A percentile compares a stretch with the other conserved stretches of the same genome.
Evolutionary conservation across 2,113 vertebrate species (phyloP).

Genomic region (Symphodus melops): DNA sequence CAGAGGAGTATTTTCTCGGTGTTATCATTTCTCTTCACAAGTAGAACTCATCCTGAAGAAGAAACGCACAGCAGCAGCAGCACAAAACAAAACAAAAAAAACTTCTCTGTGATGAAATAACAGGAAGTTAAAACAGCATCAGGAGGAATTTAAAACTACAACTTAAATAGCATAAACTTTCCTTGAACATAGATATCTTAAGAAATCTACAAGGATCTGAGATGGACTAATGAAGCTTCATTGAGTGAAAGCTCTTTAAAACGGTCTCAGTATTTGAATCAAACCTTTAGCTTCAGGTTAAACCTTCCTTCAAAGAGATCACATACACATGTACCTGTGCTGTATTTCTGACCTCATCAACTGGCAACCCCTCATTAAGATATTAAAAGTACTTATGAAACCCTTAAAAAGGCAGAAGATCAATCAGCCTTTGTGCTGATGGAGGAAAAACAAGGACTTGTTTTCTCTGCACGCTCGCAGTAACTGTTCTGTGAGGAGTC

Average conservation of each 20-base stretch:
- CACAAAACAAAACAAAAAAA: constrained; percentile 38
- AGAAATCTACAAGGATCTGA: too few relatives aligned
- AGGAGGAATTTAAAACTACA: background rate
- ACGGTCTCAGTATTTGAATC: too few relatives aligned
- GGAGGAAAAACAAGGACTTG: background rate
- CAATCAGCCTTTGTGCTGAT: background rate
- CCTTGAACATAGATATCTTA: too few relatives aligned
- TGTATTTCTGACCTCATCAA: too few relatives aligned
- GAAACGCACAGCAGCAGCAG: constrained; percentile 9
- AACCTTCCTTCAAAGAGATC: too few relatives aligned
- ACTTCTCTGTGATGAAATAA: background rate
- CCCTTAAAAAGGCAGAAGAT: background rate
- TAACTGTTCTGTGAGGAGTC: constrained; percentile 31
- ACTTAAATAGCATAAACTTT: too few relatives aligned
- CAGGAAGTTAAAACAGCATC: constrained; percentile 3
- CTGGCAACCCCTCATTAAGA: too few relatives aligned
- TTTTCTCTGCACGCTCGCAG: background rate
- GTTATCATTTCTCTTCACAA: constrained; percentile 13
- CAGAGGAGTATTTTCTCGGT: constrained; percentile 13
- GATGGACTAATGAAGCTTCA: too few relatives aligned
- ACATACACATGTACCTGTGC: too few relatives aligned
- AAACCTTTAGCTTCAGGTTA: too few relatives aligned
- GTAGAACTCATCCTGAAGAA: background rate
- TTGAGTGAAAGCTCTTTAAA: too few relatives aligned
- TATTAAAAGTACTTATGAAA: background rate